Base-by-base conservation (phyloP, 2,113 vertebrate genomes). In the Hyla sarda region DNA sequence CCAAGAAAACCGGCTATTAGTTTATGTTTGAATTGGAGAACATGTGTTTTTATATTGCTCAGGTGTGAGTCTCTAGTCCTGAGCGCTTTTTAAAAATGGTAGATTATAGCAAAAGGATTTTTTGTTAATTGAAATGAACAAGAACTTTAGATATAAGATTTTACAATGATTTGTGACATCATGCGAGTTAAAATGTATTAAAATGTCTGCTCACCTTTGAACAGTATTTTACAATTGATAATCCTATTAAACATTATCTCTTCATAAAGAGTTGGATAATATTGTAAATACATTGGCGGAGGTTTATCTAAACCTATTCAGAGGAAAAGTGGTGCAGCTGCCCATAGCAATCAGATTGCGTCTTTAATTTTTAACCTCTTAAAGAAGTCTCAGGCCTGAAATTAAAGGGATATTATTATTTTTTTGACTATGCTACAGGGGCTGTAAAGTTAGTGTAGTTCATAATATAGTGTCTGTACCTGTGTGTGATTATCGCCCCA, bases 1-100 rank as follows among this genome's bases (percentile, higher is more conserved):
- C 86, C 80, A 0, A 84, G 89, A 90, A 65, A 81, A n/a, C 79
- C 83, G 14, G 84, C 81, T 87, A 87, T 74, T 82, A 73, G 85
- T 87, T 82, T 60, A 82, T 87, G 67, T 87, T 87, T 87, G 67
- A 74, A 82, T 30, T 45, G 72, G 30, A 82, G 78, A 80, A 87
- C 78, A 82, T 74, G 85, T 23, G 74, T 80, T 41, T 87, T 72
- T 74, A 74, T 74, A 82, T 87, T 82, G 67, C 77, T 82, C 58
- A 87, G 56, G 60, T 87, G 52, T 69, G 58, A 62, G 65, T 79
- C 28, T 32, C 62, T 48, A 86, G 54, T 52, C 45, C 34, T 62
- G 54, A 62, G 71, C 41, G 74, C 78, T 81, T 82, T 60, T 82
- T 54, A 87, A 87, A 87, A 32, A 34, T 23, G 69, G 82, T 69